Conservation (phyloP, 2,797 vertebrate genomes). For the Parambassis ranga region DNA sequence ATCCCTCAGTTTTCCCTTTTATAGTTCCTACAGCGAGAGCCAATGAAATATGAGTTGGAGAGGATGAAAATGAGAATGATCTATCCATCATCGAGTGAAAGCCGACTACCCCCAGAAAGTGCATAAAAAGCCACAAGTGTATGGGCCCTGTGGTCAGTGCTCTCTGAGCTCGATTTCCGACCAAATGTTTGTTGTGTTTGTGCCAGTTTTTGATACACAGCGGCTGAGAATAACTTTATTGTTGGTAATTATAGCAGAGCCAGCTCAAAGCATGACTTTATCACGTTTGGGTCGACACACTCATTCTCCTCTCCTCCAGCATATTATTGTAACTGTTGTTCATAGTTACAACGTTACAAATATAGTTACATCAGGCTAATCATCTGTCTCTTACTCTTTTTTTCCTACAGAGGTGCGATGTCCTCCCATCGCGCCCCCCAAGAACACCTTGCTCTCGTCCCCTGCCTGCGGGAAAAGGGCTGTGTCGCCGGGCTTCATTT, state of each 20-base stretch:
- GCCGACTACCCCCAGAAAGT: slow-evolving; percentile 20
- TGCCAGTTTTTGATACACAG: slow-evolving; percentile 22
- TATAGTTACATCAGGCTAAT: slow-evolving; percentile 24
- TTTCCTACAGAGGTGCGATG: slow-evolving; percentile 86
- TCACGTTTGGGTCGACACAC: slow-evolving; percentile 6
- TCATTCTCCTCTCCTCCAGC: too few species aligned
- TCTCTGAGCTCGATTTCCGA: slow-evolving; percentile 24
- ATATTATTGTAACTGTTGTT: too few species aligned
- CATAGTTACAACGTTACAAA: too few species aligned
- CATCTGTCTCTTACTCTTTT: slow-evolving; percentile 17
- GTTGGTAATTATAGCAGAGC: slow-evolving; percentile 9
- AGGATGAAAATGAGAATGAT: slow-evolving; percentile 9
- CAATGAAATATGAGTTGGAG: slow-evolving; percentile 3
- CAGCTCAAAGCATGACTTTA: slow-evolving; percentile 36
- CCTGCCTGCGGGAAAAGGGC: slow-evolving; percentile 83
- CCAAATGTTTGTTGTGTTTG: slow-evolving; percentile 44
- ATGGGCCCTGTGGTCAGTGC: slow-evolving; percentile 21
- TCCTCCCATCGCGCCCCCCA: slow-evolving; percentile 76
- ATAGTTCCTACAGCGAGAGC: slow-evolving; percentile 6
- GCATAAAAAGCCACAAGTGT: slow-evolving; percentile 17
- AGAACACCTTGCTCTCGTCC: slow-evolving; percentile 82
- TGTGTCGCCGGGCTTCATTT: slow-evolving; percentile 77
- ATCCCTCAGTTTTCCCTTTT: slow-evolving; percentile 7
- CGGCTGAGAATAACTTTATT: slow-evolving; percentile 36
- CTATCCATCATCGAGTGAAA: slow-evolving; percentile 35